Conservation (phyloP, 2,113 vertebrate species). For the Thinocorus orbignyianus region DNA sequence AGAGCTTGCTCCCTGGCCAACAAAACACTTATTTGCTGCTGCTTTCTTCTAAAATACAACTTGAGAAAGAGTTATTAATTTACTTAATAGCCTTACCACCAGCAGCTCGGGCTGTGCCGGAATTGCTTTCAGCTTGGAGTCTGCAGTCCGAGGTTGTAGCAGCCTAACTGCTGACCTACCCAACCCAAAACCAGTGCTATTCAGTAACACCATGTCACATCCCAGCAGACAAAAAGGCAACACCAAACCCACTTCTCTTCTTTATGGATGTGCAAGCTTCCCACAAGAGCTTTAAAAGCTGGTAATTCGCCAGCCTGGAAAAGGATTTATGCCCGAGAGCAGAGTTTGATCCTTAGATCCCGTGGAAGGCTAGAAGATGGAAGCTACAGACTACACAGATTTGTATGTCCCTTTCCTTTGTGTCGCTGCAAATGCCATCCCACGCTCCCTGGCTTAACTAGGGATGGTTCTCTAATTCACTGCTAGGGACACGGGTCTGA, state of each 20-base stretch:
- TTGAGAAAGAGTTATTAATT: neutral
- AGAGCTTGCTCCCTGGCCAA: neutral
- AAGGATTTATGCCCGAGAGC: neutral
- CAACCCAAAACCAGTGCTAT: rapidly evolving
- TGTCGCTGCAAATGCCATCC: neutral
- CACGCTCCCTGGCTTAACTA: neutral
- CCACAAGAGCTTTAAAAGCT: neutral
- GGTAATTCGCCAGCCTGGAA: neutral
- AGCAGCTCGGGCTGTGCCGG: rapidly evolving
- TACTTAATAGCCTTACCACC: neutral
- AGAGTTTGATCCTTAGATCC: neutral
- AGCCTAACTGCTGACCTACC: neutral
- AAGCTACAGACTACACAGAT: rapidly evolving
- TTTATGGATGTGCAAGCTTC: neutral
- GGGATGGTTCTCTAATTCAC: neutral
- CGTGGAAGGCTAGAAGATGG: neutral
- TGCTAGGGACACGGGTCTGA: neutral
- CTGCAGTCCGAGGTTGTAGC: neutral
- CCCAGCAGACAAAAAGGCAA: neutral
- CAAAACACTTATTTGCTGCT: neutral
- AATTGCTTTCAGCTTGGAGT: neutral
- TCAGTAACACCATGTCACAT: no score
- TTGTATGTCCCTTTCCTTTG: rapidly evolving
- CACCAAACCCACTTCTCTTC: neutral
- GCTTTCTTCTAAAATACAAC: neutral